Evolutionary conservation across 2,797 vertebrate species (phyloP).

Genomic region (Aplochiton taeniatus): DNA sequence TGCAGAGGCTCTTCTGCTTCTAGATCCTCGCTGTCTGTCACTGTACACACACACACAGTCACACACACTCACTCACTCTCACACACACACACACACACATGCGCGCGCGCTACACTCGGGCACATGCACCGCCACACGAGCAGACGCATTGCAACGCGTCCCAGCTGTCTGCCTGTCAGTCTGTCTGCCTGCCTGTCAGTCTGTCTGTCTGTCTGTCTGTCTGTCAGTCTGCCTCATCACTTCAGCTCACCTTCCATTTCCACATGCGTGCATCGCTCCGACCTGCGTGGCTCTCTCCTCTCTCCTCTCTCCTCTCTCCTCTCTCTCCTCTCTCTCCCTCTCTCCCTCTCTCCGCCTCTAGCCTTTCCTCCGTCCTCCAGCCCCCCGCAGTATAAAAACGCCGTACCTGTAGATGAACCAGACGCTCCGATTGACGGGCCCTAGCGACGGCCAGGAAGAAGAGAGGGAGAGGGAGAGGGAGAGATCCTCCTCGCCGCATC

Average conservation of each 20-base stretch:
- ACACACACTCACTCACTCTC: constrained; percentile 5
- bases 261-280: constrained; percentile 54
- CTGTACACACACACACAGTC: neutral
- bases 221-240: constrained; percentile 48
- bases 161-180: constrained; percentile 56
- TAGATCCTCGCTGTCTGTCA: neutral
- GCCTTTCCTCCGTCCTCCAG: constrained; percentile 6
- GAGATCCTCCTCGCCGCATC: constrained; percentile 79
- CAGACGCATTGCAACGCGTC: constrained; percentile 64
- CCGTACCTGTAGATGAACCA: constrained; percentile 97
- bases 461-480: constrained; percentile 86
- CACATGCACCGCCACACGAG: constrained; percentile 27
- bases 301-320: constrained; percentile 1
- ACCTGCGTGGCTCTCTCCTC: constrained; percentile 12
- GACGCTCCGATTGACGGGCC: constrained; percentile 89
- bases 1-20: neutral
- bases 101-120: constrained; percentile 29
- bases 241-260: constrained; percentile 61
- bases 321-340: constrained; percentile 25
- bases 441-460: constrained; percentile 91
- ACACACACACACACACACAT: constrained; percentile 38
- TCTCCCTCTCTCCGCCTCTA: constrained; percentile 3
- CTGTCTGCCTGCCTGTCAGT: constrained; percentile 44
- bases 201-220: constrained; percentile 59
- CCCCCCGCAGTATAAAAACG: constrained; percentile 9